phyloP scores from a whole-genome alignment of 2,888 invertebrate genomes.

The Choreutis nemorana region DNA sequence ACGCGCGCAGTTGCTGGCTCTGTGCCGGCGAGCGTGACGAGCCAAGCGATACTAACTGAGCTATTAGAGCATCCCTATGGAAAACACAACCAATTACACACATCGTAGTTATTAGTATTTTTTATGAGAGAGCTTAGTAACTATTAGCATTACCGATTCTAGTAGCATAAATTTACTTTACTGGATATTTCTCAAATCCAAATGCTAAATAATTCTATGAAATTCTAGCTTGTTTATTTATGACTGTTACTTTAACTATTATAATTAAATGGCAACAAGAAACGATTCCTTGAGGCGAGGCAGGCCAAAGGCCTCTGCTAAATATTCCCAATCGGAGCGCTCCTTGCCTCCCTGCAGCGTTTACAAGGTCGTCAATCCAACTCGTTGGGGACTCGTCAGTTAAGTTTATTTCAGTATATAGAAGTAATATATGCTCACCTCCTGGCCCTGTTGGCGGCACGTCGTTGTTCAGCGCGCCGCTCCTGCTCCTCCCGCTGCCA shows the following conservation, averaged over 20 bases:
- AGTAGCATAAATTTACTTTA: too few relatives aligned
- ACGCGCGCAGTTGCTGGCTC: conserved; percentile 86
- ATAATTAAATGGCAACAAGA: too few relatives aligned
- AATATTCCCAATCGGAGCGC: neutral
- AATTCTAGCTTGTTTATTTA: too few relatives aligned
- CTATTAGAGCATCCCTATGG: conserved; percentile 85
- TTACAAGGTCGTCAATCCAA: too few relatives aligned
- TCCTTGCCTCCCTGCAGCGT: conserved; percentile 4
- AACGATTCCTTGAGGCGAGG: too few relatives aligned
- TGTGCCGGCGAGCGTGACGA: conserved; percentile 75
- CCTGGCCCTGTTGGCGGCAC: conserved; percentile 12
- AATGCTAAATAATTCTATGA: conserved; percentile 14
- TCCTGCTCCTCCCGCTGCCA: conserved; percentile 96
- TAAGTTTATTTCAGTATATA: too few relatives aligned
- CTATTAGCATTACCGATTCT: too few relatives aligned
- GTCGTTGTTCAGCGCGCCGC: conserved; percentile 61
- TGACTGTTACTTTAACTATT: too few relatives aligned
- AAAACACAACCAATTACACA: conserved; percentile 73
- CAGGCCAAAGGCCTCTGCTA: conserved; percentile 13
- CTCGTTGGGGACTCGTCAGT: too few relatives aligned
- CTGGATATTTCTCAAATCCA: neutral
- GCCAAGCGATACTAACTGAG: conserved; percentile 75
- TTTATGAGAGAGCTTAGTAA: too few relatives aligned
- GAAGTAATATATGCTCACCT: too few relatives aligned
- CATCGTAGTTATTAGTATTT: too few relatives aligned